A percentile compares a stretch with the other conserved stretches of the same genome.
These are phyloP conservation scores for Mormyrops boulengeri DNA, from an alignment of 2,797 vertebrate genomes.

Conservation along the genomic window DNA sequence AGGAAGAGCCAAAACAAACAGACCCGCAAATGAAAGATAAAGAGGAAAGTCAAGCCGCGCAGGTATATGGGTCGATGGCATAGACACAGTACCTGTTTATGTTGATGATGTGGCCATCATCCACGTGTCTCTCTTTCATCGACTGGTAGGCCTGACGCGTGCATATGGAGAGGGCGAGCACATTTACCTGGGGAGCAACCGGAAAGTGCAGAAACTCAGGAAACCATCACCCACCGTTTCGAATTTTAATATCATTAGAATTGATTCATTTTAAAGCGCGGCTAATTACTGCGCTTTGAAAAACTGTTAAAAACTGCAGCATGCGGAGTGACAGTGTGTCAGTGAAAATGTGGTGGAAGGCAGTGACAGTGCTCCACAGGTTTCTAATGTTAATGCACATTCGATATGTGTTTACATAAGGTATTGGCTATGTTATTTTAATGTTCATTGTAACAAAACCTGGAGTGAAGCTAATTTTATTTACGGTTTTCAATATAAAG, in stretches of 20 bases:
- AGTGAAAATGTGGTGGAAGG: not conserved
- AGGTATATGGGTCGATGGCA: not conserved
- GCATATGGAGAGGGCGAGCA: conserved; percentile 89
- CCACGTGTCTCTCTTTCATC: conserved; percentile 87
- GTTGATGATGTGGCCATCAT: conserved; percentile 94
- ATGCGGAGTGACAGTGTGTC: not conserved
- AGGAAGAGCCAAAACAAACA: not conserved
- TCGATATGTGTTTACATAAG: not conserved
- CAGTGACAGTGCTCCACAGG: not conserved
- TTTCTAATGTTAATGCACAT: not conserved
- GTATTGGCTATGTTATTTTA: not conserved
- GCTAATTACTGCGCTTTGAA: not conserved
- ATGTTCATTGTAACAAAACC: not conserved
- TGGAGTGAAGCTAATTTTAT: not conserved
- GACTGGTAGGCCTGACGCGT: conserved; percentile 89
- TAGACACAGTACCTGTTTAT: conserved; percentile 78
- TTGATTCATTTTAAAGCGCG: too few species aligned
- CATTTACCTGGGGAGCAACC: conserved; percentile 70
- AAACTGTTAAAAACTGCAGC: not conserved
- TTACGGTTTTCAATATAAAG: not conserved
- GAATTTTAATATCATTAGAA: not conserved
- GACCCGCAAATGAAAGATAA: not conserved
- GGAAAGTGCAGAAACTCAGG: not conserved
- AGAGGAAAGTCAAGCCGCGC: not conserved
- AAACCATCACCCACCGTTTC: not conserved